phyloP scores from a whole-genome alignment of 2,888 invertebrate species.

The Phania funesta region DNA sequence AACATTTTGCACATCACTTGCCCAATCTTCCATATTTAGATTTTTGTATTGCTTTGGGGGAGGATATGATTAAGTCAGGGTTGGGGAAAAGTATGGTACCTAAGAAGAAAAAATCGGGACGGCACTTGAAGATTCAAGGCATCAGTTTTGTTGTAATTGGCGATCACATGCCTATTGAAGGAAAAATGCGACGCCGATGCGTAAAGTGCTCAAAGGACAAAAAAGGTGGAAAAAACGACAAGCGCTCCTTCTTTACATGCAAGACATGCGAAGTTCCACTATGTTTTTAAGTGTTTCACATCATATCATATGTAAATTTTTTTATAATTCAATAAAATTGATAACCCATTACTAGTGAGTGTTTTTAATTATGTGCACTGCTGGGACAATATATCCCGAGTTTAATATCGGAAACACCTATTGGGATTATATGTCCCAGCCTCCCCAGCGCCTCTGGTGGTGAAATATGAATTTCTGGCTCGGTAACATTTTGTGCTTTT shows the following conservation, averaged over 20 bases:
- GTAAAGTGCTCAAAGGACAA: constrained; percentile 44
- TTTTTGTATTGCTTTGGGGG: not conserved
- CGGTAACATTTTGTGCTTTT: not conserved
- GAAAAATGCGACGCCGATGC: constrained; percentile 43
- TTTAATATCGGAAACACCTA: not conserved
- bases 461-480: not conserved
- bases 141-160: constrained; percentile 1
- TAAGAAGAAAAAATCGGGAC: constrained; percentile 8
- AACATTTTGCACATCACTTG: too few relatives aligned
- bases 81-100: not conserved
- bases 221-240: constrained; percentile 42
- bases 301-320: constrained; percentile 30
- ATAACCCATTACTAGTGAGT: not conserved
- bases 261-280: constrained; percentile 39
- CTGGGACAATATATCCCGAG: not conserved
- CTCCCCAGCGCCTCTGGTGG: too few relatives aligned
- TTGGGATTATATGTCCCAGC: too few relatives aligned
- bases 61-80: constrained; percentile 19
- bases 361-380: not conserved
- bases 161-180: constrained; percentile 42
- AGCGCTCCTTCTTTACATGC: constrained; percentile 20
- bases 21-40: too few relatives aligned
- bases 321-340: not conserved
- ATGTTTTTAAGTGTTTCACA: constrained; percentile 42
- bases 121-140: not conserved